phyloP scores from a whole-genome alignment of 2,888 invertebrate genomes.

The Lochmaea capreae region DNA sequence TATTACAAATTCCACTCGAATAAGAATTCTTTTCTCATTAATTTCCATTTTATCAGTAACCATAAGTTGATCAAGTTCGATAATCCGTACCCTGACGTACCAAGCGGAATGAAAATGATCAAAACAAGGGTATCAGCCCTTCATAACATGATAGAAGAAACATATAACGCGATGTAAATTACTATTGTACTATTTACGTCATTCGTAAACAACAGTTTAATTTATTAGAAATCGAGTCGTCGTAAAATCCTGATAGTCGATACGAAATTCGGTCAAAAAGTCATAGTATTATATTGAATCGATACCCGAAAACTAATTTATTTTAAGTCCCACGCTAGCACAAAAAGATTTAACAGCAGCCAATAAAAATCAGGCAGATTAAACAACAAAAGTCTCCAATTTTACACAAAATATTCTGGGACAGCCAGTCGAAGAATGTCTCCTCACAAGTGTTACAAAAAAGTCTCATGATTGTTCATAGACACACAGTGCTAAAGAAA shows the following conservation, averaged over 20 bases:
- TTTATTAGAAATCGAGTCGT: not conserved
- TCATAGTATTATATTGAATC: not conserved
- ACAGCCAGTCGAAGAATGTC: too few relatives aligned
- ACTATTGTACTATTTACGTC: not conserved
- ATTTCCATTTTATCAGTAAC: constrained; percentile 1
- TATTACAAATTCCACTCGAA: not conserved
- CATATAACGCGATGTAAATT: not conserved
- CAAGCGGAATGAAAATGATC: constrained; percentile 14
- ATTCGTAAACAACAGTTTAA: not conserved
- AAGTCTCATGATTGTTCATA: too few relatives aligned
- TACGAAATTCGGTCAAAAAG: too few relatives aligned
- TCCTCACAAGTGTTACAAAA: too few relatives aligned
- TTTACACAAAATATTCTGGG: too few relatives aligned
- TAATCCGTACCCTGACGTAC: constrained; percentile 34
- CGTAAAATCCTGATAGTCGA: too few relatives aligned
- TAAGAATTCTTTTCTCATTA: constrained; percentile 3
- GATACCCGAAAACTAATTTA: not conserved
- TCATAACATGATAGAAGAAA: not conserved
- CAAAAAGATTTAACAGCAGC: too few relatives aligned
- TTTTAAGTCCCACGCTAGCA: too few relatives aligned
- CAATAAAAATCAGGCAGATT: too few relatives aligned
- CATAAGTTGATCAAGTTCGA: constrained; percentile 24
- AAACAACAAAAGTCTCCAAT: too few relatives aligned
- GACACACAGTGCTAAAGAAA: too few relatives aligned
- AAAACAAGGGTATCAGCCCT: not conserved